Evolutionary conservation across 2,797 vertebrate genomes (phyloP).

Genomic region (Cygnus olor): DNA sequence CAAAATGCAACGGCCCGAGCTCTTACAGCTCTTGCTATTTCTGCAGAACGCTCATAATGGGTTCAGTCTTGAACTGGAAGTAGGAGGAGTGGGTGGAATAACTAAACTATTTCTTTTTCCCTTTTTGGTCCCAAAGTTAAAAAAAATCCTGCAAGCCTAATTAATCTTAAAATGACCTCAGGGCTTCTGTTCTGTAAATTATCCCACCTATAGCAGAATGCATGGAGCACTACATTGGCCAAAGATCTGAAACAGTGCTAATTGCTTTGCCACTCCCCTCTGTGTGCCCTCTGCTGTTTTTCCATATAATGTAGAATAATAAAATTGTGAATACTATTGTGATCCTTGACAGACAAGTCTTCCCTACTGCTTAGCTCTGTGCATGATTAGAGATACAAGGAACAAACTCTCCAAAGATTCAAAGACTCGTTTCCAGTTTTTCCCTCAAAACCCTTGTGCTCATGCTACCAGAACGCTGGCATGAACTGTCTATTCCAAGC

Average conservation of each 20-base stretch:
- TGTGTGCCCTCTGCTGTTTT: not conserved
- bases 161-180: slow-evolving; percentile 5
- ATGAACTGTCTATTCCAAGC: not conserved
- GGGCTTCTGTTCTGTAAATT: not conserved
- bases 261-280: slow-evolving; percentile 35
- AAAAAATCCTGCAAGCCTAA: not conserved
- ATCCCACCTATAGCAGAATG: not conserved
- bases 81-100: not conserved
- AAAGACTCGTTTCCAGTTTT: not conserved
- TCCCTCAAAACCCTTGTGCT: not conserved
- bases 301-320: not conserved
- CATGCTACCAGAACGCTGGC: not conserved
- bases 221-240: not conserved
- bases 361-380: not conserved
- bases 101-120: not conserved
- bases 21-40: not conserved
- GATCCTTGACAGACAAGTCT: slow-evolving; percentile 1
- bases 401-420: not conserved
- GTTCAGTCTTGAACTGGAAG: not conserved
- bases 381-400: not conserved
- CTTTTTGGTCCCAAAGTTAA: not conserved
- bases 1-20: accelerated
- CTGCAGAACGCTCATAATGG: not conserved
- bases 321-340: not conserved
- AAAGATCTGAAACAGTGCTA: slow-evolving; percentile 7